Evolutionary conservation across 1,140 invertebrate genomes (phyloP).

Genomic region (Neodiprion virginianus): DNA sequence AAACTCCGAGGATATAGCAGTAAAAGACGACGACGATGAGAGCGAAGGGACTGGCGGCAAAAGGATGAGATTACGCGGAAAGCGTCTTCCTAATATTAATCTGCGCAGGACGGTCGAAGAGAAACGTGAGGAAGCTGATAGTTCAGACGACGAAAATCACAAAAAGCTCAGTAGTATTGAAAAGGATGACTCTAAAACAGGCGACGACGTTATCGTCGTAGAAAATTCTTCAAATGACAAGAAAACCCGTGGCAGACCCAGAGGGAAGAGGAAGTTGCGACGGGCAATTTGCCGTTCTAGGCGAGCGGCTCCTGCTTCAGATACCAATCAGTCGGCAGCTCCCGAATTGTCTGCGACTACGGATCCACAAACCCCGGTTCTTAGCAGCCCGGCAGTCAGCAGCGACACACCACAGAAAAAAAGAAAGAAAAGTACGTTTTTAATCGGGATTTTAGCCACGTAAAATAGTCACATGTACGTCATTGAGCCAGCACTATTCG

Average conservation of each 20-base stretch:
- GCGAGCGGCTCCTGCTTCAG: neutral
- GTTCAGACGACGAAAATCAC: conserved; percentile 49
- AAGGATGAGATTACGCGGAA: conserved; percentile 62
- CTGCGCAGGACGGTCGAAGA: conserved; percentile 66
- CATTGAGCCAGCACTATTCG: too few species aligned
- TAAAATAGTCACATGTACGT: too few species aligned
- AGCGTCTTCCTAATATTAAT: conserved; percentile 59
- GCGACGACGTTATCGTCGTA: conserved; percentile 32
- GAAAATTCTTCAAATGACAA: conserved; percentile 29
- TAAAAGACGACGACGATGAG: conserved; percentile 43
- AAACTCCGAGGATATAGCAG: conserved; percentile 42
- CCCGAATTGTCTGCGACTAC: neutral
- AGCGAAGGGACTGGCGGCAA: conserved; percentile 60
- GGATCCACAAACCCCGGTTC: neutral
- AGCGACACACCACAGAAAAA: conserved; percentile 30
- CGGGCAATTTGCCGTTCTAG: neutral
- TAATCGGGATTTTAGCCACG: neutral
- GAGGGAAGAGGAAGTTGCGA: conserved; percentile 42
- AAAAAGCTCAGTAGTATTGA: conserved; percentile 23
- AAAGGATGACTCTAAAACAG: conserved; percentile 28
- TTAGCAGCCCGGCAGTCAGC: neutral
- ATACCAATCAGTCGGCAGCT: neutral
- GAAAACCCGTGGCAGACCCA: conserved; percentile 47
- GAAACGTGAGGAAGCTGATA: conserved; percentile 50
- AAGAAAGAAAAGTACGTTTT: conserved; percentile 40